These are phyloP conservation scores for Geodia barretti DNA, from an alignment of 37 sponge, comb jelly and placozoan species.

Conservation along the genomic window DNA sequence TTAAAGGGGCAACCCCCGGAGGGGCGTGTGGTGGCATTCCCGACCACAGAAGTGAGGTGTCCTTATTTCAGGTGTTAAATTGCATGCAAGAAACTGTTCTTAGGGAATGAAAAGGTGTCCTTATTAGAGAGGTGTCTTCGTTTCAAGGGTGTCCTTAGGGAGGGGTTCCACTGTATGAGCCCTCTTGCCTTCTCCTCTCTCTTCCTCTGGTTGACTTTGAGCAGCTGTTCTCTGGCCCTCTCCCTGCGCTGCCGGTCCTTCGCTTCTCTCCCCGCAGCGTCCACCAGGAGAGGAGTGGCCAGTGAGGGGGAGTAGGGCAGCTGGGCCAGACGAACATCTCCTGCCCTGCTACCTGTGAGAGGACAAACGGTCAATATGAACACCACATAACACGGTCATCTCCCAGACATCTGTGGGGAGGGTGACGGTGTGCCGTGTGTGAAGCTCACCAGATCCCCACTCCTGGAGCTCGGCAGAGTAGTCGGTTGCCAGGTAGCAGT, in stretches of 20 bases:
- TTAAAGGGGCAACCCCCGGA: no score
- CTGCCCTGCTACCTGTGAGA: not conserved
- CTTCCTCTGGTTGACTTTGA: conserved; percentile 64
- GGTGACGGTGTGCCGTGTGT: not conserved
- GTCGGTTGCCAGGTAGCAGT: conserved; percentile 72
- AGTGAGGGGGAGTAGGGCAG: conserved; percentile 31
- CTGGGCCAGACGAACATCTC: conserved; percentile 21
- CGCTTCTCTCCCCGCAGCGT: conserved; percentile 57
- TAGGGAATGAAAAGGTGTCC: no score
- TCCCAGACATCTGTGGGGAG: not conserved
- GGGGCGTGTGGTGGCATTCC: no score
- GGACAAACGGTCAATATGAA: not conserved
- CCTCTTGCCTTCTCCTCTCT: conserved; percentile 81
- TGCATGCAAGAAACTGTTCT: no score
- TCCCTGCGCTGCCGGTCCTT: conserved; percentile 63
- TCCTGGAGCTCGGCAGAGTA: conserved; percentile 70
- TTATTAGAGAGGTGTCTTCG: no score
- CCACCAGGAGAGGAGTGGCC: not conserved
- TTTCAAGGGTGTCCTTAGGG: no score
- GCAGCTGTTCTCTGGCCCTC: conserved; percentile 79
- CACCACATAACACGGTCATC: not conserved
- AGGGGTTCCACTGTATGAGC: no score
- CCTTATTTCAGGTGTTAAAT: no score
- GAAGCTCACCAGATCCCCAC: conserved; percentile 31
- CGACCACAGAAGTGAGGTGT: no score